Base-by-base conservation (phyloP, 2,113 vertebrate species). In the Cavia porcellus region DNA sequence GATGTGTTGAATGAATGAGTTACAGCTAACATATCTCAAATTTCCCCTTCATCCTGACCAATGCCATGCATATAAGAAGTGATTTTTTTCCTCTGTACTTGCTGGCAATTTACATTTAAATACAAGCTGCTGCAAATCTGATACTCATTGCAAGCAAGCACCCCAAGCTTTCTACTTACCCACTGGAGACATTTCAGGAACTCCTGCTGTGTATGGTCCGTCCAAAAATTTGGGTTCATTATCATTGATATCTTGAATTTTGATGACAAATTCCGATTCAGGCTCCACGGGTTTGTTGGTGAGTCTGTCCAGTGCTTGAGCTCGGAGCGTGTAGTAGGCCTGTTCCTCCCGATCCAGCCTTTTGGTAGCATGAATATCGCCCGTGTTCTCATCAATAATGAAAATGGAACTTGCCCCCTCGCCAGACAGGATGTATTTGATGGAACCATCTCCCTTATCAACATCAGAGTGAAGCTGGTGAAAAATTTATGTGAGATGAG, bases 191-290 rank as follows among this genome's bases (percentile, higher is more conserved):
- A 99, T 99, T 97, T 99, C 99, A 0, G 99, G 99, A 84, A 99
- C 99, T 47, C 99, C 99, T 12, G 99, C 99, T 20, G 99, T 98
- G 90, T 99, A 99, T 0, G 99, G 99, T 1, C 99, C 99, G 45
- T 99, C 99, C 86, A 99, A 98, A 98, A 99, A 99, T 93, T 99
- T 99, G 77, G 99, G 99, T 77, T 99, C 99, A 11, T 99, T 99
- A 98, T 99, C 99, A 47, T 99, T 99, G 98, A 99, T 99, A 98
- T 99, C 99, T 98, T 99, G 99, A 94, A 99, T 99, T 97, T 99
- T 99, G 98, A 99, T 99, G 97, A 99, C 99, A 81, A 99, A 99
- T 95, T 99, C 99, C 0, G 99, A 99, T 96, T 98, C 98, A 0
- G 99, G 99, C 97, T 99, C 99, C 83, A 99, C 99, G 0, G 99